A percentile compares a stretch with the other conserved stretches of the same genome.
Evolutionary conservation across 1,140 invertebrate species (phyloP).

Genomic region (Oreohelix idahoensis): DNA sequence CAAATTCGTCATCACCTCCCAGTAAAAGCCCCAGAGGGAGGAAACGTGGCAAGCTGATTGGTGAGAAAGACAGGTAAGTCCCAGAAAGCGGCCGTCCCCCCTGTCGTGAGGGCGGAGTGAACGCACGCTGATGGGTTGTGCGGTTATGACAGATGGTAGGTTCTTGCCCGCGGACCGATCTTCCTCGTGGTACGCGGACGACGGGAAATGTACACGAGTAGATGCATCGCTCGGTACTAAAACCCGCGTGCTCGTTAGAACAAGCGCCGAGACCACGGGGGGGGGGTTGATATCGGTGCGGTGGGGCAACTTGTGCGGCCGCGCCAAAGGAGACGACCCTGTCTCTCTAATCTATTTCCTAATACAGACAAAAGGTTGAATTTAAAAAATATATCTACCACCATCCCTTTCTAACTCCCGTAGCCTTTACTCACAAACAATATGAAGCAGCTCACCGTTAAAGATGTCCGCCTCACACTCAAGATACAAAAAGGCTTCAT

Average conservation of each 20-base stretch:
- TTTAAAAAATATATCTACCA: no score
- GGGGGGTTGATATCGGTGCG: not conserved
- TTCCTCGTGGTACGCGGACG: not conserved
- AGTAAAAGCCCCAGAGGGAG: constrained; percentile 64
- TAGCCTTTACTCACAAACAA: no score
- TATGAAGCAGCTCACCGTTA: no score
- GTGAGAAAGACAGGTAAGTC: constrained; percentile 55
- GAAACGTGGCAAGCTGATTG: constrained; percentile 61
- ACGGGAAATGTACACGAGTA: not conserved
- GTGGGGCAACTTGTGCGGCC: not conserved
- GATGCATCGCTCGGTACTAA: not conserved
- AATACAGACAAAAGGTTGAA: no score
- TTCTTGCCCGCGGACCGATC: not conserved
- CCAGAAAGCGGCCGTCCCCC: not conserved
- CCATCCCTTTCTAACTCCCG: no score
- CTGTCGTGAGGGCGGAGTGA: not conserved
- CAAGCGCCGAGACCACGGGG: not conserved
- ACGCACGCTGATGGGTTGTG: not conserved
- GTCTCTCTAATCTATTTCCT: not conserved
- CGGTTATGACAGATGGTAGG: not conserved
- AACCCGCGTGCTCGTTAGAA: not conserved
- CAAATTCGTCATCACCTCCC: constrained; percentile 65
- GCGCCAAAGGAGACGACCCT: not conserved
- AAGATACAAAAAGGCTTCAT: no score
- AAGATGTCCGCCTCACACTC: no score